Evolutionary conservation across 1,140 invertebrate species (phyloP).

Genomic region (Heterodera carotae): DNA sequence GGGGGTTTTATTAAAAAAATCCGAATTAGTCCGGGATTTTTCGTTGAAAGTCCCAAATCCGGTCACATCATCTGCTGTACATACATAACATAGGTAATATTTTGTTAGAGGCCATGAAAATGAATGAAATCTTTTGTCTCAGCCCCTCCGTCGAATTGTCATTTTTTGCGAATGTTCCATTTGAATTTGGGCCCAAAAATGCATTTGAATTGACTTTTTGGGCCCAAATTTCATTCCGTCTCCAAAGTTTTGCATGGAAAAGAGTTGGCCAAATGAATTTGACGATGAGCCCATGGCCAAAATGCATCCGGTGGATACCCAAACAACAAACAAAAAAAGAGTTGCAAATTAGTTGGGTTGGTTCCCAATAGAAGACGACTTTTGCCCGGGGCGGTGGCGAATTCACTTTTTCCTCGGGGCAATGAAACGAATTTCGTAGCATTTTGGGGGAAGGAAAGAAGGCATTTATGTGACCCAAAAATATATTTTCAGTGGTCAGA

Average conservation of each 20-base stretch:
- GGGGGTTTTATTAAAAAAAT: too few species aligned
- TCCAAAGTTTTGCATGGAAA: neutral
- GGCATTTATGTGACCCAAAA: neutral
- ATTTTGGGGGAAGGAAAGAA: neutral
- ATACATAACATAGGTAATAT: too few species aligned
- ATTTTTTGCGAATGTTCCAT: neutral
- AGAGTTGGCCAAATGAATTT: neutral
- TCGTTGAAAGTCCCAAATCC: too few species aligned
- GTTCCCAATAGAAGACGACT: neutral
- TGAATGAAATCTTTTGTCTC: too few species aligned
- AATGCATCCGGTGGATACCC: neutral
- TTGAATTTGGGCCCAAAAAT: neutral
- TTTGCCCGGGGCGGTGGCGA: neutral
- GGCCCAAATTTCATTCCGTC: neutral
- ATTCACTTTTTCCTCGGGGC: neutral
- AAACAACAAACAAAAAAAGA: too few species aligned
- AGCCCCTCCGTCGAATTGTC: too few species aligned
- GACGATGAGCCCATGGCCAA: neutral
- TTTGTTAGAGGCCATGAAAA: too few species aligned
- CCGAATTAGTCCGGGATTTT: too few species aligned
- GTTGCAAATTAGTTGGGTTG: neutral
- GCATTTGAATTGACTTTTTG: neutral
- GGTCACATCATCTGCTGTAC: too few species aligned
- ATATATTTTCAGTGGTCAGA: too few species aligned
- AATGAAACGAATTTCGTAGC: neutral